These are phyloP conservation scores for Phrynosoma blainvillii DNA, from an alignment of 2,113 vertebrate species.

Conservation along the genomic window DNA sequence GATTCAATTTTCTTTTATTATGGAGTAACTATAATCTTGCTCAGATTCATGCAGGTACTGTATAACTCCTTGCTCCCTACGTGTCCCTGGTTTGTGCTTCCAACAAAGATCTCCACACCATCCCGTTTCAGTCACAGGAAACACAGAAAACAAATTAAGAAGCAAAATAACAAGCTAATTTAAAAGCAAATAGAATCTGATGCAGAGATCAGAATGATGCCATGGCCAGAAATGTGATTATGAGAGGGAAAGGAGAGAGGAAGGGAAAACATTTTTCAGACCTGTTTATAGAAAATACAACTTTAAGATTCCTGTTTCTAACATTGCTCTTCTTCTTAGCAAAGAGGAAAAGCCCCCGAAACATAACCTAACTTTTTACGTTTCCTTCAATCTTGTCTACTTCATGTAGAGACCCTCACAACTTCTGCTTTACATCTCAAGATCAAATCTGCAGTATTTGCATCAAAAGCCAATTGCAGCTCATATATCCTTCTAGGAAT, in stretches of 20 bases:
- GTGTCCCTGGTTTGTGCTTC: not conserved
- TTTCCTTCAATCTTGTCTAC: not conserved
- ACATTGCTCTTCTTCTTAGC: not conserved
- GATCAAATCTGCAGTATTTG: not conserved
- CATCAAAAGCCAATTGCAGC: not conserved
- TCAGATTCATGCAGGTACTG: not conserved
- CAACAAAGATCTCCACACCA: not conserved
- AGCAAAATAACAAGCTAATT: not conserved
- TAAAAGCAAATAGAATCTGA: not conserved
- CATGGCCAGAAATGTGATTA: too few relatives aligned
- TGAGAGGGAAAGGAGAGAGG: not conserved
- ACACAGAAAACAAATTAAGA: not conserved
- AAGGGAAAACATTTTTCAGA: not conserved
- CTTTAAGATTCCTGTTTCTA: not conserved
- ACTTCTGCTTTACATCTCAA: not conserved
- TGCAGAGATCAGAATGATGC: not conserved
- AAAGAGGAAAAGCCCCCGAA: not conserved
- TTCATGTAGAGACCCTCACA: not conserved
- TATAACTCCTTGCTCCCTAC: not conserved
- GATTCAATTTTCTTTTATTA: too few relatives aligned
- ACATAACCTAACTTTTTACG: not conserved
- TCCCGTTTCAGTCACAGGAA: not conserved
- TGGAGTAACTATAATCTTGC: not conserved
- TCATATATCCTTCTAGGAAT: not conserved
- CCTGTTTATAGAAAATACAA: not conserved